phyloP scores from a whole-genome alignment of 2,888 invertebrate species.

The Sturmia bella region DNA sequence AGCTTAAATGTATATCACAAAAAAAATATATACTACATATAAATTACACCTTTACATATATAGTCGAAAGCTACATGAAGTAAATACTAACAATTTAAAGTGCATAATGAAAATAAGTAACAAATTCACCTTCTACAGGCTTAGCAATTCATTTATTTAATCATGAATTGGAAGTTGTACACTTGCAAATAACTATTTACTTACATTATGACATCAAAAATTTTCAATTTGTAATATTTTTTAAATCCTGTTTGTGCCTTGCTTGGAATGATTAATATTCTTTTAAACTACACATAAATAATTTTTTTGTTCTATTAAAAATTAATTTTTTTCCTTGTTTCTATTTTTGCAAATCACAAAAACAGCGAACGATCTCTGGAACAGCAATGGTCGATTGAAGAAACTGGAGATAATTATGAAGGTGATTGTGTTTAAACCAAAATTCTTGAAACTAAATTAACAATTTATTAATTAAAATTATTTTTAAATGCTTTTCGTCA shows the following conservation, averaged over 20 bases:
- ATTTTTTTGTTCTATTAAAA: not conserved
- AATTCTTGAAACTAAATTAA: slow-evolving; percentile 8
- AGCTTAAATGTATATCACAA: not conserved
- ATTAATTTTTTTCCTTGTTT: slow-evolving; percentile 15
- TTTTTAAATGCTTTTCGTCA: slow-evolving; percentile 24
- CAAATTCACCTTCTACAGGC: slow-evolving; percentile 15
- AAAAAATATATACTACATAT: not conserved
- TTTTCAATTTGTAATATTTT: slow-evolving; percentile 44
- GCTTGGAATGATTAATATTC: slow-evolving; percentile 63
- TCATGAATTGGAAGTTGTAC: slow-evolving; percentile 6
- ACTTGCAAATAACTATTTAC: slow-evolving; percentile 23
- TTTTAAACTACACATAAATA: slow-evolving; percentile 17
- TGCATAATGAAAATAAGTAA: slow-evolving; percentile 13
- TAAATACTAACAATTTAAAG: slow-evolving; percentile 27
- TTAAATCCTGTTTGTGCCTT: slow-evolving; percentile 58
- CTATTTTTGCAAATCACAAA: slow-evolving; percentile 8
- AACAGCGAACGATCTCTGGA: slow-evolving; percentile 67
- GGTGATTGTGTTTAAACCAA: slow-evolving; percentile 65
- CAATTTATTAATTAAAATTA: not conserved
- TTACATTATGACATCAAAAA: slow-evolving; percentile 13
- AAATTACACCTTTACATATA: slow-evolving; percentile 7
- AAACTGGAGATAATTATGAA: slow-evolving; percentile 68
- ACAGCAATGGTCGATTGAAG: slow-evolving; percentile 70
- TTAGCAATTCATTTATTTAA: slow-evolving; percentile 26
- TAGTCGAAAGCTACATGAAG: not conserved